Percentiles rank a stretch among this genome's conserved stretches.
Evolutionary conservation across 2,113 vertebrate species (phyloP).

Genomic region (Centropus unirufus): DNA sequence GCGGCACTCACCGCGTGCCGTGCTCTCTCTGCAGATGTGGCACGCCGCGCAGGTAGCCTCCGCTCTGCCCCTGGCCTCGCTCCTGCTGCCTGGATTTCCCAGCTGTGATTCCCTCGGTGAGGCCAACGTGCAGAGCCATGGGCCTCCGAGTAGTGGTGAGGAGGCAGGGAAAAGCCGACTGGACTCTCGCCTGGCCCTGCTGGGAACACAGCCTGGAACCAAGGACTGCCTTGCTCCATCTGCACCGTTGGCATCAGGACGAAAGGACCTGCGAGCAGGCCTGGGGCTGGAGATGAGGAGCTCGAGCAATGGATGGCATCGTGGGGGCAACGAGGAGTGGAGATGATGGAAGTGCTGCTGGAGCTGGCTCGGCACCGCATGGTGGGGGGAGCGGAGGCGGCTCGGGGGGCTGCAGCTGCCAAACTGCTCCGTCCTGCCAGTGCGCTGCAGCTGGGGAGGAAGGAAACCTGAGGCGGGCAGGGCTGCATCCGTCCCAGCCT

Average conservation of each 20-base stretch:
- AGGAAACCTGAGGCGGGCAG: not conserved
- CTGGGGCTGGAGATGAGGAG: constrained; percentile 24
- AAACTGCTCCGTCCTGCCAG: not conserved
- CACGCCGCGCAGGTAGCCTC: constrained; percentile 39
- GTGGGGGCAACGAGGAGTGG: fast-evolving
- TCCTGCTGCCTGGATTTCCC: not conserved
- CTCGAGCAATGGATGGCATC: not conserved
- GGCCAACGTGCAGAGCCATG: not conserved
- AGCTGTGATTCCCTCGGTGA: not conserved
- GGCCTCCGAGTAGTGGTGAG: not conserved
- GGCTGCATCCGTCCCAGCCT: not conserved
- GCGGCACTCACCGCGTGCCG: not conserved
- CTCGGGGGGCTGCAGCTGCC: not conserved
- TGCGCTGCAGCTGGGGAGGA: not conserved
- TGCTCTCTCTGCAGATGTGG: constrained; percentile 49
- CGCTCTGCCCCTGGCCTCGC: not conserved
- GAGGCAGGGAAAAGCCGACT: not conserved
- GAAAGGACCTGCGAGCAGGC: not conserved
- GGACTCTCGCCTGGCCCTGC: not conserved
- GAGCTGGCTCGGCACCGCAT: not conserved
- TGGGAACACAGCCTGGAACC: not conserved
- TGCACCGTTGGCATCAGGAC: not conserved
- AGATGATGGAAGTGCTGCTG: not conserved
- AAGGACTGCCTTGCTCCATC: not conserved
- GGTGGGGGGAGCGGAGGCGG: not conserved